Base-by-base conservation (phyloP, 2,888 invertebrate species). In the Argyra leucocephala region DNA sequence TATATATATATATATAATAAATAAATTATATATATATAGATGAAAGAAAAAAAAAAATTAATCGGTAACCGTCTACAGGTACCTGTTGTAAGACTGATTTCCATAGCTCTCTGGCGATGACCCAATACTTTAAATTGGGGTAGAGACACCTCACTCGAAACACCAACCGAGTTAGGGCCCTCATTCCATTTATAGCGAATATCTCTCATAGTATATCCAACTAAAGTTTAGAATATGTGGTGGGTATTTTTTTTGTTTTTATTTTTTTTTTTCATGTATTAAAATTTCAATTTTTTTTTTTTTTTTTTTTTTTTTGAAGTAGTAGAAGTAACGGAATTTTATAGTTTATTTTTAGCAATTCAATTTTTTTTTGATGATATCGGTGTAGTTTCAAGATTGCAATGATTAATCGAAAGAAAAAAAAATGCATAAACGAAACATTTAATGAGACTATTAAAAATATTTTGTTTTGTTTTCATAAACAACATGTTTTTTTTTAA, bases 101-200 rank as follows among this genome's bases (percentile, higher is more conserved):
- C 93, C 90, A 92, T 92, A 78, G 91, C 93, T 80, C 92, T 90
- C 85, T 94, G 94, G 77, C 93, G 90, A 85, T 94, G 93, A 79
- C 95, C 95, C 83, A 95, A 89, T 82, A 95, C 94, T 87, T 94
- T 93, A 89, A 96, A 96, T 86, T 96, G 95, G 82, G 96, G 95
- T 82, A 96, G 89, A 79, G 93, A 93, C 83, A 95, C 93, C 84
- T 94, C 93, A 83, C 90, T 90, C 84, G 93, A 93, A 80, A 95
- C 93, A 82, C 93, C 93, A 82, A 96, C 93, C 81, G 94, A 93
- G 85, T 91, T 90, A 80, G 91, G 90, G 77, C 93, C 93, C 83
- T 93, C 92, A 86, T 93, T 92, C 95, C 95, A 95, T 83, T 91
- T 92, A 89, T 95, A 95, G 80, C 93, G 89, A 86, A 94, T 94